Evolutionary conservation across 2,113 vertebrate genomes (phyloP), one percentile per base, ranked within the genome.

Genomic region (Terrapene triunguis): DNA sequence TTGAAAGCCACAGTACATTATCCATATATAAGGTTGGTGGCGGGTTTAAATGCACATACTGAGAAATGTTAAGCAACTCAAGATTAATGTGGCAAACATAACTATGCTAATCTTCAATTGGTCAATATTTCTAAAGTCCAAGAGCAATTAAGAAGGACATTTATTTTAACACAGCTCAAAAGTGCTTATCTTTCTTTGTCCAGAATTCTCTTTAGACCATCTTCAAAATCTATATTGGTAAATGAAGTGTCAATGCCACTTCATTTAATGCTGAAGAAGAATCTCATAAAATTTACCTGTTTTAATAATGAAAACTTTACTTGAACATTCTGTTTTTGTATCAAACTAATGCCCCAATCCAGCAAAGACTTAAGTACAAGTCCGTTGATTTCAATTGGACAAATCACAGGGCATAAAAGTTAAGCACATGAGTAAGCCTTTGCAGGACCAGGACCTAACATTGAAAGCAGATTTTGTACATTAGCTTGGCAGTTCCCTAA

Each of bases 351-450:
- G 0, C 82, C 76, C n/a, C n/a, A 57, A 14, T 16, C n/a, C 90
- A 89, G 38, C 32, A 24, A 79, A 48, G 35, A 76, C 1, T 1
- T 0, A 72, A 10, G 19, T 22, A 72, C 65, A 21, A 38, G 19
- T 69, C 35, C 32, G 3, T 48, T 80, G n/a, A 89, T 82, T 90
- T 87, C 59, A 85, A 38, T 1, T 19, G 1, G 6, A 13, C 91
- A 42, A 55, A 4, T 54, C 6, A 27, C 83, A 83, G 76, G 0
- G 0, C 24, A 82, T 9, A 1, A 38, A 90, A 35, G 48, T 13
- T 48, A 42, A 0, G 0, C 0, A 1, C 8, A 17, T 35, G 14
- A 65, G 1, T 69, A 19, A 69, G 35, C 9, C 35, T 69, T 69
- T 69, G 62, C 62, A n/a, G 9, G 19, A 72, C 35, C 65, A 69